phyloP scores from a whole-genome alignment of 2,797 vertebrate species.

The Meda fulgida region DNA sequence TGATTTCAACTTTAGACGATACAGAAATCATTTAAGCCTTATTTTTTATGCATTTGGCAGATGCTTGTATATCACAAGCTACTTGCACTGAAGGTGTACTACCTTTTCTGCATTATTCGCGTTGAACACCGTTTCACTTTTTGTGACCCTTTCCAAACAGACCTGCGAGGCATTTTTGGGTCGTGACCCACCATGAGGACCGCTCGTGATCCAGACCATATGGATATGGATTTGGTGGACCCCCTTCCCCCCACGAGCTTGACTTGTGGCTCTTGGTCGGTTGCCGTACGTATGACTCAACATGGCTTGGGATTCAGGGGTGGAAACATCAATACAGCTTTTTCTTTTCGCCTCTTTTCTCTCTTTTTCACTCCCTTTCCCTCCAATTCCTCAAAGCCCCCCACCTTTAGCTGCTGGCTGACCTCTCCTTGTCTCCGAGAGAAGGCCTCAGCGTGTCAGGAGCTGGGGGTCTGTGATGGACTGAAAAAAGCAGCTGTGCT shows the following conservation, averaged over 20 bases:
- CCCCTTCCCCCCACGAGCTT: constrained; percentile 34
- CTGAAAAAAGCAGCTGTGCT: constrained; percentile 54
- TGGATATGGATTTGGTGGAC: constrained; percentile 38
- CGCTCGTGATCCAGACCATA: constrained; percentile 36
- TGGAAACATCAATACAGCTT: constrained; percentile 57
- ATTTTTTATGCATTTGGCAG: neutral
- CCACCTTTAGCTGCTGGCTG: constrained; percentile 56
- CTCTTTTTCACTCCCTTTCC: constrained; percentile 56
- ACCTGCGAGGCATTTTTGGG: constrained; percentile 7
- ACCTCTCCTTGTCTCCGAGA: constrained; percentile 57
- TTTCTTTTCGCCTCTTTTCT: constrained; percentile 51
- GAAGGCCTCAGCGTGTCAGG: constrained; percentile 58
- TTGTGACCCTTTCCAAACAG: constrained; percentile 9
- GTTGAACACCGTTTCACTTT: constrained; percentile 4
- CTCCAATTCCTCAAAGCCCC: constrained; percentile 58
- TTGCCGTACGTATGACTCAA: constrained; percentile 61
- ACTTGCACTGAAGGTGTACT: neutral
- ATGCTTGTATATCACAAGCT: neutral
- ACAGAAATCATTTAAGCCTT: neutral
- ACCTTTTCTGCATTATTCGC: neutral
- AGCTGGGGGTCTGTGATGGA: constrained; percentile 49
- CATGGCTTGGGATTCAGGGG: constrained; percentile 57
- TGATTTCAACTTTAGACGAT: neutral
- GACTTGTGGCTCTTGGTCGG: constrained; percentile 61
- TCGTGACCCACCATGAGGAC: neutral